Evolutionary conservation across 2,888 invertebrate species (phyloP).

Genomic region (Morinoia aosen): DNA sequence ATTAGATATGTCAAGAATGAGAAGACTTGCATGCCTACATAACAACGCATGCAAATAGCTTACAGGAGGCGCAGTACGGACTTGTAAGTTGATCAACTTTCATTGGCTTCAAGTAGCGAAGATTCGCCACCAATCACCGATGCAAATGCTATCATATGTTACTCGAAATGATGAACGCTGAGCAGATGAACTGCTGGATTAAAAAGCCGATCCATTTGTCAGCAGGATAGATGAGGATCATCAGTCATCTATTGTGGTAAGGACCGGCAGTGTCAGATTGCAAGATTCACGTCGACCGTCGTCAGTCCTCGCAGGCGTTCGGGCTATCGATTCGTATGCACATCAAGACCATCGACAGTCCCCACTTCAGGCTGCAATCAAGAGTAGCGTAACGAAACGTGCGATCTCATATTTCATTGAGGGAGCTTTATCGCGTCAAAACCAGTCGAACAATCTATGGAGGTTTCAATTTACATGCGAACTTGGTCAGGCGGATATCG

Average conservation of each 20-base stretch:
- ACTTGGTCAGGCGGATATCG: background rate
- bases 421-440: background rate
- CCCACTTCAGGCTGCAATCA: background rate
- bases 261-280: constrained; percentile 46
- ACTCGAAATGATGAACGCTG: constrained; percentile 43
- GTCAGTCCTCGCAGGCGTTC: background rate
- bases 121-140: constrained; percentile 42
- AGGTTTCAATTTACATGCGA: background rate
- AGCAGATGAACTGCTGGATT: constrained; percentile 45
- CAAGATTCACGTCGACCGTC: constrained; percentile 32
- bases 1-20: background rate
- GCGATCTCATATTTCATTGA: constrained; percentile 7
- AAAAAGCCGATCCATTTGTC: constrained; percentile 47
- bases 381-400: background rate
- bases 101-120: constrained; percentile 27
- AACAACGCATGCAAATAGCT: constrained; percentile 26
- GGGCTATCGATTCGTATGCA: constrained; percentile 30
- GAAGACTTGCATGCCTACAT: background rate
- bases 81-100: background rate
- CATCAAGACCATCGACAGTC: constrained; percentile 19
- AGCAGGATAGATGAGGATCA: constrained; percentile 26
- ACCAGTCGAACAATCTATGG: background rate
- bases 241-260: constrained; percentile 41
- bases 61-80: background rate
- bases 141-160: constrained; percentile 49